These are phyloP conservation scores for Apis laboriosa DNA, from an alignment of 1,140 invertebrate species.

Conservation along the genomic window DNA sequence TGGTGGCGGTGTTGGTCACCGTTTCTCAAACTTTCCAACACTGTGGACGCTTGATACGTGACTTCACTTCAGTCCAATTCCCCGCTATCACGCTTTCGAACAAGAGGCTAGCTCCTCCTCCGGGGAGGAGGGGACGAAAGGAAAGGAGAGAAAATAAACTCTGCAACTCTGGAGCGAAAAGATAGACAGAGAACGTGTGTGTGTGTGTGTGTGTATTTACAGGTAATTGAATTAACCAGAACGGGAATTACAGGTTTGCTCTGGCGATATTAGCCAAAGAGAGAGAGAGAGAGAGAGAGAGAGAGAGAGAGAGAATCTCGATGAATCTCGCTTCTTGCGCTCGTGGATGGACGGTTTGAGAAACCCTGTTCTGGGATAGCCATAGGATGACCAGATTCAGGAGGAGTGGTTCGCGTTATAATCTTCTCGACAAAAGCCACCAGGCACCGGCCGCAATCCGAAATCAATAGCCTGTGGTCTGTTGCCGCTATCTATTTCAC, in stretches of 20 bases:
- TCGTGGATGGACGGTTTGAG: slow-evolving; percentile 5
- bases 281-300: too few species aligned
- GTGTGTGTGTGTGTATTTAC: too few species aligned
- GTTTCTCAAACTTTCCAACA: slow-evolving; percentile 12
- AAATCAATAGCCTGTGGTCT: slow-evolving; percentile 73
- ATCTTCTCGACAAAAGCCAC: slow-evolving; percentile 71
- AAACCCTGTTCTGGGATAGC: slow-evolving; percentile 11
- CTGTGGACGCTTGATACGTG: slow-evolving; percentile 25
- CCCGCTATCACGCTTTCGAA: background rate
- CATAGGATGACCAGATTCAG: background rate
- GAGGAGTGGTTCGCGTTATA: slow-evolving; percentile 61
- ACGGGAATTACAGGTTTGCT: slow-evolving; percentile 6
- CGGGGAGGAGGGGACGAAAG: too few species aligned
- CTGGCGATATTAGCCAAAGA: background rate
- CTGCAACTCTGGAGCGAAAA: background rate
- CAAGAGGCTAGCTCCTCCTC: background rate
- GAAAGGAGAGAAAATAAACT: background rate
- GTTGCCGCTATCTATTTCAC: slow-evolving; percentile 59
- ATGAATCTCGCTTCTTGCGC: background rate
- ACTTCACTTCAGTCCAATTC: background rate
- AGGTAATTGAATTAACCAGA: background rate
- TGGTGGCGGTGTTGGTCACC: background rate
- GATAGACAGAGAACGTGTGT: background rate
- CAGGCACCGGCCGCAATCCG: slow-evolving; percentile 65
- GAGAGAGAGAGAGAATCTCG: too few species aligned